Evolutionary conservation across 1,140 invertebrate species (phyloP).

Genomic region (Muscidifurax raptorellus): DNA sequence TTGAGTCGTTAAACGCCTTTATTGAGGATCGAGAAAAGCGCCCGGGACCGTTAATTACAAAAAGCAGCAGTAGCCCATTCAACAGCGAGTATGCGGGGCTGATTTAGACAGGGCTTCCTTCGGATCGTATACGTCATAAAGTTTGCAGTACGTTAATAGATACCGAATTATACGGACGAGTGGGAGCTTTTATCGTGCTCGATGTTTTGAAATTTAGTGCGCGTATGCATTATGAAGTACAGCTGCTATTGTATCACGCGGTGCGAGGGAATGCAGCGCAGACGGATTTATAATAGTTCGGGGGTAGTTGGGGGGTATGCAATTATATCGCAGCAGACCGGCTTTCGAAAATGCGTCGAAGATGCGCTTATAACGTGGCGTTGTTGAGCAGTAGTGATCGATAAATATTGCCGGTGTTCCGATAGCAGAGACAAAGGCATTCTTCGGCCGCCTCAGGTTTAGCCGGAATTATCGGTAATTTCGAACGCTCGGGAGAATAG

Average conservation of each 20-base stretch:
- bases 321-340: background rate
- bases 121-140: background rate
- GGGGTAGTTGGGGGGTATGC: too few relatives aligned
- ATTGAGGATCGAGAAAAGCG: constrained; percentile 13
- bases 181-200: background rate
- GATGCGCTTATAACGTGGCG: too few relatives aligned
- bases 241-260: background rate
- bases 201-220: too few relatives aligned
- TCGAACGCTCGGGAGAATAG: background rate
- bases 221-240: background rate
- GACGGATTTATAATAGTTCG: background rate
- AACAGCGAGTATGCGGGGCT: background rate
- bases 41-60: background rate
- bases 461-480: background rate
- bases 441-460: background rate
- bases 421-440: background rate
- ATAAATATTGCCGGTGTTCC: background rate
- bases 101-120: background rate
- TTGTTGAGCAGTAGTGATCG: background rate
- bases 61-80: background rate
- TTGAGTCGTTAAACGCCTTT: constrained; percentile 19
- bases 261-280: background rate
- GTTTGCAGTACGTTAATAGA: background rate
- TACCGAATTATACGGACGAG: background rate
- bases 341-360: background rate